Percentiles rank a stretch among this genome's conserved stretches.
These are phyloP conservation scores for Pogona vitticeps DNA, from an alignment of 2,113 vertebrate genomes.

Conservation along the genomic window DNA sequence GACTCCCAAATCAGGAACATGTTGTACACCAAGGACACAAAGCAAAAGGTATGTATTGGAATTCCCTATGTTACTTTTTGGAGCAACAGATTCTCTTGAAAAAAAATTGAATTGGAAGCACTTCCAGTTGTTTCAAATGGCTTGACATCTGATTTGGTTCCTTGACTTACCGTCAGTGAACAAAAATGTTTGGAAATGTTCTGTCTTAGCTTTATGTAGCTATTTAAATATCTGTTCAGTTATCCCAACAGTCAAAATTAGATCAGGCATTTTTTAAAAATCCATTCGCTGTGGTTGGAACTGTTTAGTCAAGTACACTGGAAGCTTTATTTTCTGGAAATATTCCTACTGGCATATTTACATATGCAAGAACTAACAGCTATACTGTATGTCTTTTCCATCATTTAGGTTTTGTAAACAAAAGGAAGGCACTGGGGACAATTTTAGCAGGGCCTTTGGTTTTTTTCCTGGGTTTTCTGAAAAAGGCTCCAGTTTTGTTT, in stretches of 20 bases:
- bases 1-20: constrained; percentile 40
- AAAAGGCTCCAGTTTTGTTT: not conserved
- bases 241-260: not conserved
- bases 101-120: not conserved
- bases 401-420: not conserved
- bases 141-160: not conserved
- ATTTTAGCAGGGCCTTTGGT: too few relatives aligned
- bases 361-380: not conserved
- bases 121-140: not conserved
- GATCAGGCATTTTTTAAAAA: not conserved
- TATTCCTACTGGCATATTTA: not conserved
- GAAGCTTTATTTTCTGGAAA: not conserved
- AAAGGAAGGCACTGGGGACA: not conserved
- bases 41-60: constrained; percentile 48
- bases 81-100: constrained; percentile 8
- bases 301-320: not conserved
- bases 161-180: not conserved
- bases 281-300: too few relatives aligned
- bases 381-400: not conserved
- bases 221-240: not conserved
- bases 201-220: not conserved
- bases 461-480: too few relatives aligned
- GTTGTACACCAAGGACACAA: not conserved
- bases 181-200: not conserved
- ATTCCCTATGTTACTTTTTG: not conserved